phyloP scores from a whole-genome alignment of 2,888 invertebrate genomes.

The Tachina lurida region DNA sequence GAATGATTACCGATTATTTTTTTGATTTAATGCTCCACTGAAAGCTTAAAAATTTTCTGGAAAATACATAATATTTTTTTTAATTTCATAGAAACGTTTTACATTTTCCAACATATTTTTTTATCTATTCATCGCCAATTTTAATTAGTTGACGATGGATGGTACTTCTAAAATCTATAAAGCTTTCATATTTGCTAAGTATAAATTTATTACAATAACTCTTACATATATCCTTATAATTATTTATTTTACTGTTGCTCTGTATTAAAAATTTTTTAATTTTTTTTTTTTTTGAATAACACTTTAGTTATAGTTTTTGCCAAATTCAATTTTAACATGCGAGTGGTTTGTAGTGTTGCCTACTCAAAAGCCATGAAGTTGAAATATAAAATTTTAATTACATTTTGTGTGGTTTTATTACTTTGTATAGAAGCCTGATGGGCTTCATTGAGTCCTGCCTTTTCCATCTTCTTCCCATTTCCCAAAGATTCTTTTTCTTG shows the following conservation, averaged over 20 bases:
- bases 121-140: constrained; percentile 28
- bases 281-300: constrained; percentile 14
- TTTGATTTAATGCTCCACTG: constrained; percentile 74
- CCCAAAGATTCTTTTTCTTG: not conserved
- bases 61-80: constrained; percentile 13
- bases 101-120: constrained; percentile 7
- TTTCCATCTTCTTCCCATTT: not conserved
- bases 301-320: constrained; percentile 30
- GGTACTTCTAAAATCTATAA: not conserved
- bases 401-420: constrained; percentile 69
- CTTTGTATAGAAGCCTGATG: constrained; percentile 67
- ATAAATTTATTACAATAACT: constrained; percentile 11
- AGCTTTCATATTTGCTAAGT: not conserved
- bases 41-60: constrained; percentile 65
- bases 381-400: constrained; percentile 70
- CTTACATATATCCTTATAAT: not conserved
- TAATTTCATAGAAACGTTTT: constrained; percentile 32
- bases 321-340: constrained; percentile 22
- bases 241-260: constrained; percentile 12
- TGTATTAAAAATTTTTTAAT: constrained; percentile 13
- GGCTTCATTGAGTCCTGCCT: constrained; percentile 77
- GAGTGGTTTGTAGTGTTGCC: constrained; percentile 25
- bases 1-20: constrained; percentile 71
- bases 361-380: constrained; percentile 73
- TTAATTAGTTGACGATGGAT: not conserved